phyloP scores from a whole-genome alignment of 2,797 vertebrate species.

The Chlorospingus semifuscus region DNA sequence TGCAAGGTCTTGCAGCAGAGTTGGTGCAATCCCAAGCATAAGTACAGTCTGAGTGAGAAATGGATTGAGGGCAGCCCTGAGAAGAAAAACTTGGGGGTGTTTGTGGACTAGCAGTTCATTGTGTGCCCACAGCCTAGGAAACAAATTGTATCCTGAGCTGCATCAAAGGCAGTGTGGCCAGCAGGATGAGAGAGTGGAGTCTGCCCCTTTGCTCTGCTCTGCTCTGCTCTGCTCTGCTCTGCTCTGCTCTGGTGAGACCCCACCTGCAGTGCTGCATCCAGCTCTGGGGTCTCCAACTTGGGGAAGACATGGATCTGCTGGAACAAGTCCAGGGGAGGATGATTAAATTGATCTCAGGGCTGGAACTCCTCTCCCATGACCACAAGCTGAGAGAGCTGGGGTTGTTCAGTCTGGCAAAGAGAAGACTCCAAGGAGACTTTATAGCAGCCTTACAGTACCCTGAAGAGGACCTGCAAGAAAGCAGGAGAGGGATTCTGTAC shows the following conservation, averaged over 20 bases:
- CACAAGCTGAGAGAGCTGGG: neutral
- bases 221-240: too few species aligned
- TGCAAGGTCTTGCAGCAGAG: neutral
- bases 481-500: neutral
- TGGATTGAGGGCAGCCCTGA: neutral
- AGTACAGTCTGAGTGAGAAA: neutral
- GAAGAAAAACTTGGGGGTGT: neutral
- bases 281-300: neutral
- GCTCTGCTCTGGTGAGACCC: neutral
- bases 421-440: neutral
- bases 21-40: neutral
- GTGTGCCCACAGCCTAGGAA: neutral
- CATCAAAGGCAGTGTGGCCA: neutral
- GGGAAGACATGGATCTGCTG: neutral
- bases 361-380: neutral
- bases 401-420: neutral
- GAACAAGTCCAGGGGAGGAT: neutral
- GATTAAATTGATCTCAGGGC: neutral
- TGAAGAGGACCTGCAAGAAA: neutral
- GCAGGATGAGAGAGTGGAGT: neutral
- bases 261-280: neutral
- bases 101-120: neutral
- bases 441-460: neutral
- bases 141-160: neutral
- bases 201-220: neutral